These are phyloP conservation scores for Bradypodion pumilum DNA, from an alignment of 2,797 vertebrate genomes.

Conservation along the genomic window DNA sequence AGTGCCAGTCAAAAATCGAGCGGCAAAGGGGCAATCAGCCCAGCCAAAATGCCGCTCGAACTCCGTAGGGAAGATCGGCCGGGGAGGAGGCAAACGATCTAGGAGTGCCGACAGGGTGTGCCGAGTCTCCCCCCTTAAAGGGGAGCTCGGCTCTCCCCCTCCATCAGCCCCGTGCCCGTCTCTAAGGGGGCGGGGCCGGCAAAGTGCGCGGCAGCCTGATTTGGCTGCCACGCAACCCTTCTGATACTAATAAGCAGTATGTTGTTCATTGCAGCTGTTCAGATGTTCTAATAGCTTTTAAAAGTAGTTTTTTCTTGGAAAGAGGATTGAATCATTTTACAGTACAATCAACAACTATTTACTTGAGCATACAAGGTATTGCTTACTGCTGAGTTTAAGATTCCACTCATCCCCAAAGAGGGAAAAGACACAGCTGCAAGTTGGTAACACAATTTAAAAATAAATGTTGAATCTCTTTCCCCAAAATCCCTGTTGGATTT, in stretches of 20 bases:
- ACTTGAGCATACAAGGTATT: neutral
- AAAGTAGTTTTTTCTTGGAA: constrained; percentile 17
- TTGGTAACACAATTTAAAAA: neutral
- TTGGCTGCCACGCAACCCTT: too few relatives aligned
- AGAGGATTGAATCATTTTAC: neutral
- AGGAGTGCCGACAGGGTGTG: too few relatives aligned
- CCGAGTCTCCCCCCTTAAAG: too few relatives aligned
- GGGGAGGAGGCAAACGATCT: too few relatives aligned
- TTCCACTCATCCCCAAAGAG: neutral
- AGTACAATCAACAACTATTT: neutral
- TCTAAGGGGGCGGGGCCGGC: too few relatives aligned
- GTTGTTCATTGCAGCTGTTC: constrained; percentile 25
- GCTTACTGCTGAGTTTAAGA: neutral
- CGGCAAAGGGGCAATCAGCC: too few relatives aligned
- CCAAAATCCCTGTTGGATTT: neutral
- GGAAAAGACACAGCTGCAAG: neutral
- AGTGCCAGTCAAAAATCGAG: too few relatives aligned
- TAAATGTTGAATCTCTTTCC: neutral
- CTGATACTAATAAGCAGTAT: constrained; percentile 18
- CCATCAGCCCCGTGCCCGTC: too few relatives aligned
- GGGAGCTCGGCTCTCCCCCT: too few relatives aligned
- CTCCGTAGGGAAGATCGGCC: too few relatives aligned
- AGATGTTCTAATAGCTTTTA: constrained; percentile 28
- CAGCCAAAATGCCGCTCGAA: too few relatives aligned
- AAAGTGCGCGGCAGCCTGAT: too few relatives aligned